phyloP scores from a whole-genome alignment of 2,888 invertebrate genomes.

The Erebia aethiops region DNA sequence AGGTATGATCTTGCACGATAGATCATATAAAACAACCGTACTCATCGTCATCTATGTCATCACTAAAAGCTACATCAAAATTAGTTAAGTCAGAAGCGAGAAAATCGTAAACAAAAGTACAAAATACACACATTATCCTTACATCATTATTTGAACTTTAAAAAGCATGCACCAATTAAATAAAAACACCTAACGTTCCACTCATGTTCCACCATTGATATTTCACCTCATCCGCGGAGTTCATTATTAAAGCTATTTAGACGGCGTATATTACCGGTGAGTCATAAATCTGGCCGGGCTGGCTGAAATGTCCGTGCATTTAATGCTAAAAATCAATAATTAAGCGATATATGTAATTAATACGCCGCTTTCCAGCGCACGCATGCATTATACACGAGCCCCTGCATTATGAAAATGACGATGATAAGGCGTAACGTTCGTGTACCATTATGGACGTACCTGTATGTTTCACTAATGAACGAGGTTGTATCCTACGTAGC shows the following conservation, averaged over 20 bases:
- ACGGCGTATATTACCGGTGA: constrained; percentile 43
- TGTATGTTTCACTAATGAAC: too few relatives aligned
- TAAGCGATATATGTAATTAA: constrained; percentile 80
- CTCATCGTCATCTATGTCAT: background rate
- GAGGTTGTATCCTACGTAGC: too few relatives aligned
- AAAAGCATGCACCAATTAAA: constrained; percentile 6
- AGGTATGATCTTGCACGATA: too few relatives aligned
- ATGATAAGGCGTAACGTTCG: constrained; percentile 38
- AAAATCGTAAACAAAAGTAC: too few relatives aligned
- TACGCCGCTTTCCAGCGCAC: constrained; percentile 55
- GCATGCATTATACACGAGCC: constrained; percentile 61
- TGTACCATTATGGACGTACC: background rate
- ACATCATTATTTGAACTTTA: too few relatives aligned
- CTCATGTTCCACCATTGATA: constrained; percentile 18
- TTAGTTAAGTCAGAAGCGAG: too few relatives aligned
- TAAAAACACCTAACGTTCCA: constrained; percentile 2
- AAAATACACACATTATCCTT: too few relatives aligned
- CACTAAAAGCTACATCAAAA: background rate
- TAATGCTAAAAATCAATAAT: constrained; percentile 82
- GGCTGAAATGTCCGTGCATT: constrained; percentile 64
- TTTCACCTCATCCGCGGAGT: constrained; percentile 25
- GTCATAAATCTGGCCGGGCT: constrained; percentile 50
- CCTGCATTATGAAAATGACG: constrained; percentile 71
- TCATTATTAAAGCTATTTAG: constrained; percentile 44
- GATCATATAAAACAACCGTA: too few relatives aligned